A percentile compares a stretch with the other conserved stretches of the same genome.
phyloP scores from a whole-genome alignment of 2,113 vertebrate genomes.

The Amphiprion ocellaris region DNA sequence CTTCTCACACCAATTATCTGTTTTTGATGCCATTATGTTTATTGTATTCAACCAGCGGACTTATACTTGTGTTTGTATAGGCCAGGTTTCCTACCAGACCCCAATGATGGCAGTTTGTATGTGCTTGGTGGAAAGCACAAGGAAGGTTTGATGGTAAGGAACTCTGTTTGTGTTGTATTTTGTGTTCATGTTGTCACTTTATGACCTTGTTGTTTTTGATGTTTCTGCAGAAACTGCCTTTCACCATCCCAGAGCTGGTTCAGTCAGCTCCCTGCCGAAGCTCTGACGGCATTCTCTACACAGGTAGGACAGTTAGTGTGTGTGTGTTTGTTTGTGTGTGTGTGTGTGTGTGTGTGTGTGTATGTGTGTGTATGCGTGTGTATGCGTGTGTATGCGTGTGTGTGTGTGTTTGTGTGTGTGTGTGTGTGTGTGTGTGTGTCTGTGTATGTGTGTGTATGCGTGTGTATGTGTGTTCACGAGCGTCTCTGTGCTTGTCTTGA shows the following conservation, averaged over 20 bases:
- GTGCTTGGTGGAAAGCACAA: constrained; percentile 92
- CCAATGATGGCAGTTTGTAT: constrained; percentile 95
- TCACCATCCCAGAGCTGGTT: constrained; percentile 97
- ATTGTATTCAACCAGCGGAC: background rate
- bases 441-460: no score
- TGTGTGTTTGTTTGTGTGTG: background rate
- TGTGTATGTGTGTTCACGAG: background rate
- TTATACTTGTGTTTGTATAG: constrained; percentile 74
- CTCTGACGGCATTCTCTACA: constrained; percentile 95
- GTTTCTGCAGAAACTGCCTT: constrained; percentile 92
- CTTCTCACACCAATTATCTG: background rate
- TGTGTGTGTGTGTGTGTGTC: background rate
- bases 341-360: background rate
- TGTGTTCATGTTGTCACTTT: constrained; percentile 7
- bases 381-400: background rate
- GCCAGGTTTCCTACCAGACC: constrained; percentile 95
- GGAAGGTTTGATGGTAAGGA: constrained; percentile 94
- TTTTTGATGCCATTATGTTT: background rate
- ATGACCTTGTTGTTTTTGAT: constrained; percentile 14
- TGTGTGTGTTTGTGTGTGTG: background rate
- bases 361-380: background rate
- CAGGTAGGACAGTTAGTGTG: constrained; percentile 83
- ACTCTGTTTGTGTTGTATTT: background rate
- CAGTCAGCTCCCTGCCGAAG: constrained; percentile 96
- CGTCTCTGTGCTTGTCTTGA: no score